These are phyloP conservation scores for Lypha dubia DNA, from an alignment of 2,888 invertebrate species.

Conservation along the genomic window DNA sequence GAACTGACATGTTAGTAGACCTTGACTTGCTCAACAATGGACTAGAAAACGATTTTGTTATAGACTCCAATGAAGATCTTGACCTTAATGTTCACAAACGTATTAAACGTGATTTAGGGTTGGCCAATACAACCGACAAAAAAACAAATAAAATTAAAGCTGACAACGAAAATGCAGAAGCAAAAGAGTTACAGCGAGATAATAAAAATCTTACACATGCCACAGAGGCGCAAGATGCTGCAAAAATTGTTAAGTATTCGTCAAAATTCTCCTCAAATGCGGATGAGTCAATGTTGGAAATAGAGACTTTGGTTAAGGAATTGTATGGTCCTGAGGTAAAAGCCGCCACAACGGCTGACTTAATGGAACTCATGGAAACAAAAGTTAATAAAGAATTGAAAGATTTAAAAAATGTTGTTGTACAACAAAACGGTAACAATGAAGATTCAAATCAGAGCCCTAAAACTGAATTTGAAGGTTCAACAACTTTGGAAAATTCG, in stretches of 20 bases:
- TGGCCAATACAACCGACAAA: constrained; percentile 26
- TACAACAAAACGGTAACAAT: not conserved
- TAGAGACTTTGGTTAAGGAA: constrained; percentile 53
- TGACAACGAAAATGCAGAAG: constrained; percentile 18
- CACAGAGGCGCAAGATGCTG: constrained; percentile 28
- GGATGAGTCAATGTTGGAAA: constrained; percentile 60
- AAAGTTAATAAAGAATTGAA: constrained; percentile 54
- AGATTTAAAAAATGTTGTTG: not conserved
- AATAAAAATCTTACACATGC: constrained; percentile 15
- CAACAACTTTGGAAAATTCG: not conserved
- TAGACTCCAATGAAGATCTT: constrained; percentile 64
- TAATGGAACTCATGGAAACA: constrained; percentile 47
- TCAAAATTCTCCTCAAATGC: constrained; percentile 63
- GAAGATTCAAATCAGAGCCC: not conserved
- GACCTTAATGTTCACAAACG: constrained; percentile 71
- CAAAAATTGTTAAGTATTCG: constrained; percentile 56
- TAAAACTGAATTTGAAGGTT: not conserved
- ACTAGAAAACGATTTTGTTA: constrained; percentile 73
- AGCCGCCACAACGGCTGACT: constrained; percentile 38
- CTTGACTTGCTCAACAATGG: constrained; percentile 77
- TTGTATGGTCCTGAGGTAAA: constrained; percentile 58
- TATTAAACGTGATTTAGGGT: constrained; percentile 71
- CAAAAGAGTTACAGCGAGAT: constrained; percentile 45
- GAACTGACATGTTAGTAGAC: constrained; percentile 73
- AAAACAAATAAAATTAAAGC: not conserved